phyloP scores from a whole-genome alignment of 92 coral and sea anemone genomes.

The Scolanthus callimorphus region DNA sequence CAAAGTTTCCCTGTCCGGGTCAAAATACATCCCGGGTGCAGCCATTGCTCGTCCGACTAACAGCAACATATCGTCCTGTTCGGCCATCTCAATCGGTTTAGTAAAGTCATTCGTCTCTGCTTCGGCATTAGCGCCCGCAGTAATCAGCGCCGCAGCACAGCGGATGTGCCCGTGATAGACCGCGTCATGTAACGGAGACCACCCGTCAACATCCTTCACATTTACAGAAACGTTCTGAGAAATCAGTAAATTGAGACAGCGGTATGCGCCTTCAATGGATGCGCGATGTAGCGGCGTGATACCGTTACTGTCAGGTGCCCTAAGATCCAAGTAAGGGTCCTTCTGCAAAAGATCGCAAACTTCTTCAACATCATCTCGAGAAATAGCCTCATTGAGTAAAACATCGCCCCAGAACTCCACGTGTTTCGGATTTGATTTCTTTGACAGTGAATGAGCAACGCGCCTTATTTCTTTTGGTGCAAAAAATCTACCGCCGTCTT shows the following conservation, averaged over 20 bases:
- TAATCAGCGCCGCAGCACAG: conserved; percentile 73
- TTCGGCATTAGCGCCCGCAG: conserved; percentile 77
- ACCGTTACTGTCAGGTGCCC: conserved; percentile 37
- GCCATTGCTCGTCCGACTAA: conserved; percentile 84
- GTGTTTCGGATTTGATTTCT: background rate
- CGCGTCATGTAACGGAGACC: conserved; percentile 94
- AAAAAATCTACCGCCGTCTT: too few relatives aligned
- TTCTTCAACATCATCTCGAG: conserved; percentile 51
- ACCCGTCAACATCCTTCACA: conserved; percentile 69
- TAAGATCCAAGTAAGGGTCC: conserved; percentile 19
- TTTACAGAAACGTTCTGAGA: conserved; percentile 63
- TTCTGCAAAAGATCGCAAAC: conserved; percentile 32
- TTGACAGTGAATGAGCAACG: background rate
- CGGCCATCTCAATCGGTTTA: conserved; percentile 80
- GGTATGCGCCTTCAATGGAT: conserved; percentile 71
- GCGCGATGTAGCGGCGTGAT: conserved; percentile 80
- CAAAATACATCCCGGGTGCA: conserved; percentile 24
- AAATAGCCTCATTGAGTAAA: conserved; percentile 35
- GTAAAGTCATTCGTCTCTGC: conserved; percentile 66
- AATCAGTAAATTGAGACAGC: conserved; percentile 65
- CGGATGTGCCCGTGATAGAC: conserved; percentile 79
- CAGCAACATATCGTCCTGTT: conserved; percentile 71
- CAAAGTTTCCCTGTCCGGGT: conserved; percentile 28
- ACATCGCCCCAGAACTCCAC: conserved; percentile 12
- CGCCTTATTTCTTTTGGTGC: background rate